These are phyloP conservation scores for Luscinia megarhynchos DNA, from an alignment of 2,797 vertebrate genomes.

Conservation along the genomic window DNA sequence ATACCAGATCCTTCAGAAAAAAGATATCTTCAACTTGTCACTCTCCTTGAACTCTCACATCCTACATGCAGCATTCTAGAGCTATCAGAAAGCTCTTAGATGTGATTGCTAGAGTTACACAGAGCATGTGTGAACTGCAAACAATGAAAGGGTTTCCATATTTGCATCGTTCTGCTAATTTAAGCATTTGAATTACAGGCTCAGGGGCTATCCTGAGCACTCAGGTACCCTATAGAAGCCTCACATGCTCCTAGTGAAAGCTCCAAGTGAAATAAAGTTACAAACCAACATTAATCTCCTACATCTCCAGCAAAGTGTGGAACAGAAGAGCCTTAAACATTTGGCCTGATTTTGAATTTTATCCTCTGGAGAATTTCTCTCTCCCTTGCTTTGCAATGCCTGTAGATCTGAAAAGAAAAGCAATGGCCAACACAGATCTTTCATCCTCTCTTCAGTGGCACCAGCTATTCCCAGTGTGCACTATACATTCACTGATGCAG, in stretches of 20 bases:
- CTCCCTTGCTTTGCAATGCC: not conserved
- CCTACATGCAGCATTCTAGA: not conserved
- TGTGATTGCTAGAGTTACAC: not conserved
- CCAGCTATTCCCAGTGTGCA: not conserved
- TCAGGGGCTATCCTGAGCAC: not conserved
- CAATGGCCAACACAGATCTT: not conserved
- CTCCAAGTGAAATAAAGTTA: not conserved
- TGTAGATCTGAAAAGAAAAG: not conserved
- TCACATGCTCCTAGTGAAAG: not conserved
- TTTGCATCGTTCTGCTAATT: not conserved
- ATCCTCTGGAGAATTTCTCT: not conserved
- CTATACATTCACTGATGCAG: not conserved
- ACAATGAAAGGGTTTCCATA: not conserved
- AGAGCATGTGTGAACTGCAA: not conserved
- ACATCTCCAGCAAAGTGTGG: not conserved
- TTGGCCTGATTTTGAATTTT: not conserved
- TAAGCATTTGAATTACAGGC: not conserved
- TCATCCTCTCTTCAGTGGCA: not conserved
- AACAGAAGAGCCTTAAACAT: not conserved
- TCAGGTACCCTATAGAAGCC: not conserved
- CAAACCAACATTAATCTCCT: not conserved
- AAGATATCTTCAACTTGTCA: not conserved
- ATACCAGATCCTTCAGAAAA: not conserved
- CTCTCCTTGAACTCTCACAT: not conserved
- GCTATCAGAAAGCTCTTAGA: not conserved